phyloP scores from a whole-genome alignment of 2,888 invertebrate species.

The Sabellastarte sp. region DNA sequence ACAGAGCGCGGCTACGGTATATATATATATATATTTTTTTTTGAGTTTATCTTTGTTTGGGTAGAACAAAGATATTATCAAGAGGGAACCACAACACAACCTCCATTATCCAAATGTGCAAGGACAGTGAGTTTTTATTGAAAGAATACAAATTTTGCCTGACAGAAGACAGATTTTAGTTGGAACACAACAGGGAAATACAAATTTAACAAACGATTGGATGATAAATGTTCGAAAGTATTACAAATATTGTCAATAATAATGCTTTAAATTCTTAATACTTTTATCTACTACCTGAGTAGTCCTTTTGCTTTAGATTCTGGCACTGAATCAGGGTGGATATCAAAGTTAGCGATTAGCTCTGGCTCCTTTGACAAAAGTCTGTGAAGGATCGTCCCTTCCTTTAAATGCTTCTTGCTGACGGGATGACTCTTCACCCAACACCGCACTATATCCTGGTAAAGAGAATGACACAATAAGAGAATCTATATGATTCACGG shows the following conservation, averaged over 20 bases:
- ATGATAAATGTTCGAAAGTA: neutral
- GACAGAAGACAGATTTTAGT: too few species aligned
- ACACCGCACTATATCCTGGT: slow-evolving; percentile 72
- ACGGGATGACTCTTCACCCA: slow-evolving; percentile 66
- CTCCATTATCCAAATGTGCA: neutral
- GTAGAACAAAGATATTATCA: too few species aligned
- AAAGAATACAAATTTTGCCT: neutral
- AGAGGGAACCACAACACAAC: too few species aligned
- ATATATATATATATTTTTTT: slow-evolving; percentile 33
- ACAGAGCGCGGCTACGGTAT: too few species aligned
- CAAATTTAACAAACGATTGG: too few species aligned
- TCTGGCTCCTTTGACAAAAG: slow-evolving; percentile 47
- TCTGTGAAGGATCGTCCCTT: slow-evolving; percentile 40
- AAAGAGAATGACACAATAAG: too few species aligned
- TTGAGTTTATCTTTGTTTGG: slow-evolving; percentile 66
- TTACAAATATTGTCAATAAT: neutral
- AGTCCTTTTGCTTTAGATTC: slow-evolving; percentile 72
- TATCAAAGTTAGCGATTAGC: slow-evolving; percentile 41
- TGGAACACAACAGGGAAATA: too few species aligned
- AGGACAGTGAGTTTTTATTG: neutral
- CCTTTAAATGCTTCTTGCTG: slow-evolving; percentile 35
- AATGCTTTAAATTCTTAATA: too few species aligned
- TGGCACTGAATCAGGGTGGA: slow-evolving; percentile 76
- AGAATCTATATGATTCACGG: too few species aligned
- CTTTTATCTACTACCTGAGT: slow-evolving; percentile 65